Base-by-base conservation (phyloP, 2,113 vertebrate genomes). In the Rostratula benghalensis region DNA sequence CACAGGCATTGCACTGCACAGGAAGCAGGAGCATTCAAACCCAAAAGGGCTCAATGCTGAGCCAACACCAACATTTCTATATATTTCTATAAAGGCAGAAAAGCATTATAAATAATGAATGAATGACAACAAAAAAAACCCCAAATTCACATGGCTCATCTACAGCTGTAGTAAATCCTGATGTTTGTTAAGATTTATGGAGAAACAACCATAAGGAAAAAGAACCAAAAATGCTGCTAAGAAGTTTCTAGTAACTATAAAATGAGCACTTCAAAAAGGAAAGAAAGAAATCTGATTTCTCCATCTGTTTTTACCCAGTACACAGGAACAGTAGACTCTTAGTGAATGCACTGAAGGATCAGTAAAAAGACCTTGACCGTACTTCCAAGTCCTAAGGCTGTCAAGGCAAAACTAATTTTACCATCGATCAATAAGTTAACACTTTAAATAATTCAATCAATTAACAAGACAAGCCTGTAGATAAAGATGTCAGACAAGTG, bases 1-100 rank as follows among this genome's bases (percentile, higher is more conserved):
- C 15, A 0, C n/a, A 65, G 33, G 59, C 54, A 37, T 9, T 3
- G 2, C 35, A 7, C 50, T 53, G 50, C 71, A 41, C 0, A 0
- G 63, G 35, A 69, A 80, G 51, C n/a, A 75, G 69, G 56, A 68
- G 82, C 70, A 48, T 4, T 22, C 33, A 67, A 68, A 82, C 48
- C 31, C 56, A 11, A 25, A 31, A 57, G 75, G 35, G 67, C 22
- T 75, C 45, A 46, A 48, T 83, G 70, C 67, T 41, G 48, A 83
- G 70, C 48, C 70, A 60, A 0, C 0, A 0, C 33, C 61, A 77
- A 24, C 3, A 10, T 7, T 67, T 41, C 35, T 92, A 63, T 39
- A 39, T 39, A 39, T 39, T 39, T 39, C n/a, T 30, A 1, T 23
- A 33, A 86, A 46, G 33, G 51, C 60, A 89, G 51, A 63, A 23